A percentile compares a stretch with the other conserved stretches of the same genome.
phyloP scores from a whole-genome alignment of 2,113 vertebrate species.

The Oryzias woworae region DNA sequence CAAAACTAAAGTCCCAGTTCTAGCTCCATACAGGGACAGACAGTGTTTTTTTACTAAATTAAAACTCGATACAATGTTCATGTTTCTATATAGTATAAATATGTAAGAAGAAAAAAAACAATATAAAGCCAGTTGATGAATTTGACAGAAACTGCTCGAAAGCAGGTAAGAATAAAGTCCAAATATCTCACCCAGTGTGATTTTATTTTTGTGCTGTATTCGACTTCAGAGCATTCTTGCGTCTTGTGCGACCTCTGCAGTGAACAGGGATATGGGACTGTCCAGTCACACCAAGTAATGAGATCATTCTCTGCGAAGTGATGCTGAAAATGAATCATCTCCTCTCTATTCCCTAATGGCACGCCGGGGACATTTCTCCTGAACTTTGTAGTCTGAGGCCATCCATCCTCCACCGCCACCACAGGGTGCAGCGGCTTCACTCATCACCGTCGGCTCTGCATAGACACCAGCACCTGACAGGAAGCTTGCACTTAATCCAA shows the following conservation, averaged over 20 bases:
- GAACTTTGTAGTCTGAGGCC: slow-evolving; percentile 57
- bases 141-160: too few relatives aligned
- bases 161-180: too few relatives aligned
- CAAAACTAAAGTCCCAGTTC: too few relatives aligned
- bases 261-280: slow-evolving; percentile 37
- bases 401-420: slow-evolving; percentile 53
- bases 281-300: slow-evolving; percentile 72
- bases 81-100: too few relatives aligned
- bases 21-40: too few relatives aligned
- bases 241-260: neutral
- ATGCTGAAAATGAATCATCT: slow-evolving; percentile 75
- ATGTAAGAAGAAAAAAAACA: too few relatives aligned
- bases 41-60: too few relatives aligned
- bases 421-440: slow-evolving; percentile 38
- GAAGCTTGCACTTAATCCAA: slow-evolving; percentile 38
- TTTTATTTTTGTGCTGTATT: too few relatives aligned
- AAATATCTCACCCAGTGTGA: too few relatives aligned
- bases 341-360: slow-evolving; percentile 47
- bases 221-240: too few relatives aligned
- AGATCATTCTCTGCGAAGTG: slow-evolving; percentile 73
- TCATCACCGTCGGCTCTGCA: slow-evolving; percentile 30
- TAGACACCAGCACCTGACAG: slow-evolving; percentile 27
- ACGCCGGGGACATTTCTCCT: slow-evolving; percentile 52
- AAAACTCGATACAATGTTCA: too few relatives aligned
- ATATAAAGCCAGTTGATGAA: too few relatives aligned